Conservation (phyloP, 1,140 invertebrate species). For the Bicyclus anynana region DNA sequence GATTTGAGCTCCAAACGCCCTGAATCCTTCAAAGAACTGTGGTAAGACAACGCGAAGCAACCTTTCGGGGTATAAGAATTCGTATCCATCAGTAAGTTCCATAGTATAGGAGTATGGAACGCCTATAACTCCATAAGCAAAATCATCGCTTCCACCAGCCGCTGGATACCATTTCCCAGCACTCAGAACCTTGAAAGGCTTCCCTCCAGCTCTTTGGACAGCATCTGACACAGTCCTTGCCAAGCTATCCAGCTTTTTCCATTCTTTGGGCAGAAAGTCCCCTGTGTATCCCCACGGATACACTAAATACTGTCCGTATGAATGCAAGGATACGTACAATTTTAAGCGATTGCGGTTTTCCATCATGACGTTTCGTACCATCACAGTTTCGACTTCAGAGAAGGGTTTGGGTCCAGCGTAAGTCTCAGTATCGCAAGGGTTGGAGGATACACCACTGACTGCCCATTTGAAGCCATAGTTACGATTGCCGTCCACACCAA, state of each 20-base stretch:
- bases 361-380: constrained; percentile 79
- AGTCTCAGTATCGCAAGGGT: constrained; percentile 83
- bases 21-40: constrained; percentile 63
- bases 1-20: constrained; percentile 47
- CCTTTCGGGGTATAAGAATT: constrained; percentile 59
- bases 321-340: constrained; percentile 84
- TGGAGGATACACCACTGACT: constrained; percentile 79
- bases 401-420: constrained; percentile 84
- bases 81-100: constrained; percentile 78
- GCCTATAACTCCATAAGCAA: constrained; percentile 79
- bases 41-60: constrained; percentile 42
- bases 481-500: constrained; percentile 81
- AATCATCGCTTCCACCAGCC: constrained; percentile 84
- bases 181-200: constrained; percentile 72
- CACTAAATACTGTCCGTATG: constrained; percentile 80
- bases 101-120: constrained; percentile 84
- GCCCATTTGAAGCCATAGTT: constrained; percentile 84
- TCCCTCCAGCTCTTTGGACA: constrained; percentile 60
- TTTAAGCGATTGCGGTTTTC: constrained; percentile 75
- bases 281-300: constrained; percentile 80
- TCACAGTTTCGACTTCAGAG: constrained; percentile 85
- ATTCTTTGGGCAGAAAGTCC: constrained; percentile 47
- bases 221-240: constrained; percentile 55
- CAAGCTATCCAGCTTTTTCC: constrained; percentile 50
- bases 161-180: constrained; percentile 79